phyloP scores from a whole-genome alignment of 92 coral and sea anemone genomes.

The Nematostella vectensis region DNA sequence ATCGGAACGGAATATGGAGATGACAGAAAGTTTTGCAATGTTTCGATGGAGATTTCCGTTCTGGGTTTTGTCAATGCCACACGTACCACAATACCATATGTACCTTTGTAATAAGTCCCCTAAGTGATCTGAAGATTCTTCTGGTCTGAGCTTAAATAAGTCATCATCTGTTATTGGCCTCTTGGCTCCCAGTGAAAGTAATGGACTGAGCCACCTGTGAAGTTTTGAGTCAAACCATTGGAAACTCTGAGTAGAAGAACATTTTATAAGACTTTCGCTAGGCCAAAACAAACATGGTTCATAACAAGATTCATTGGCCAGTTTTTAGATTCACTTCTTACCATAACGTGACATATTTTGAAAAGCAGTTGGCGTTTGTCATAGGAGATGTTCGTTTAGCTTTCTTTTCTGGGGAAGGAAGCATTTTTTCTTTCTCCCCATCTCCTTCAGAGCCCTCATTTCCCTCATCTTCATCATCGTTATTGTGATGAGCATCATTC shows the following conservation, averaged over 20 bases:
- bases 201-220: conserved; percentile 55
- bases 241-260: too few relatives aligned
- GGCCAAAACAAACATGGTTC: too few relatives aligned
- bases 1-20: too few relatives aligned
- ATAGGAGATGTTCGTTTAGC: conserved; percentile 50
- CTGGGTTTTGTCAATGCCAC: too few relatives aligned
- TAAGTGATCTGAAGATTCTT: conserved; percentile 41
- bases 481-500: background rate
- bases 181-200: conserved; percentile 50
- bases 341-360: conserved; percentile 71
- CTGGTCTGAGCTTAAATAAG: conserved; percentile 45
- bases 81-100: too few relatives aligned
- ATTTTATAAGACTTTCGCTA: background rate
- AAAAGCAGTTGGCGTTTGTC: conserved; percentile 39
- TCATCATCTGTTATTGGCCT: conserved; percentile 49
- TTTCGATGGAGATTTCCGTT: too few relatives aligned
- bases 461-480: conserved; percentile 7
- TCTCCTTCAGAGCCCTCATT: conserved; percentile 2
- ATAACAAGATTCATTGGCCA: too few relatives aligned
- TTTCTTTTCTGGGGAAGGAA: conserved; percentile 28
- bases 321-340: too few relatives aligned
- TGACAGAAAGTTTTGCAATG: too few relatives aligned
- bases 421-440: conserved; percentile 16
- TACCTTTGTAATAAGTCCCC: conserved; percentile 66
- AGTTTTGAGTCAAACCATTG: background rate